Evolutionary conservation across 2,113 vertebrate genomes (phyloP), one percentile per base, ranked within the genome.

Genomic region (Alces alces): DNA sequence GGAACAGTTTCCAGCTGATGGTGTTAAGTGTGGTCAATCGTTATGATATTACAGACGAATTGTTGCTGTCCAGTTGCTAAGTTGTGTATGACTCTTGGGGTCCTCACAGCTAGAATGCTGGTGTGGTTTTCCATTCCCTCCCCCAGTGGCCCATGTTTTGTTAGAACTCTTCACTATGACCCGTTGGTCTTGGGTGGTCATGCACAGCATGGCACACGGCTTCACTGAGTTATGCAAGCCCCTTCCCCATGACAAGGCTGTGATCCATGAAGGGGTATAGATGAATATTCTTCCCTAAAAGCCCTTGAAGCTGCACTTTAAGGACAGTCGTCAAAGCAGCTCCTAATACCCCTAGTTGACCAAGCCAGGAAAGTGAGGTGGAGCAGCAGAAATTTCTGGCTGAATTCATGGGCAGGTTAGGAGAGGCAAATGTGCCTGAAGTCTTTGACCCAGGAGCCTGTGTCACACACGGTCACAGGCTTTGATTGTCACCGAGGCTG

Each of bases 151-250:
- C 64, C n/a, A 6, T 1, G n/a, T 70, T 36, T 36, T 70, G 64
- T 36, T 36, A 39, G 19, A 73, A 39, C 66, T 23, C 66, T 70
- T 39, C n/a, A 39, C 21, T 73, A 39, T 39, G 66, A 25, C 21
- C n/a, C 1, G 0, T 12, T 73, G 66, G 5, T 39, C 10, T 73
- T 23, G 1, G 0, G 36, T 39, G 5, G 66, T 39, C 36, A 5
- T 73, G 21, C 11, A 73, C 36, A 25, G 19, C 66, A 73, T 39
- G 66, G n/a, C 66, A 25, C 66, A 39, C 19, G 23, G 66, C 19
- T 13, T 73, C 66, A 6, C 9, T 39, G n/a, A 73, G 36, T 73
- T 39, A 39, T 39, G 66, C 66, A 73, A 73, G 19, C 9, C n/a
- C 19, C 66, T 70, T 23, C 19, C 36, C 5, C 36, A 25, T 39